phyloP scores from a whole-genome alignment of 2,888 invertebrate species.

The Nephrocerus scutellatus region DNA sequence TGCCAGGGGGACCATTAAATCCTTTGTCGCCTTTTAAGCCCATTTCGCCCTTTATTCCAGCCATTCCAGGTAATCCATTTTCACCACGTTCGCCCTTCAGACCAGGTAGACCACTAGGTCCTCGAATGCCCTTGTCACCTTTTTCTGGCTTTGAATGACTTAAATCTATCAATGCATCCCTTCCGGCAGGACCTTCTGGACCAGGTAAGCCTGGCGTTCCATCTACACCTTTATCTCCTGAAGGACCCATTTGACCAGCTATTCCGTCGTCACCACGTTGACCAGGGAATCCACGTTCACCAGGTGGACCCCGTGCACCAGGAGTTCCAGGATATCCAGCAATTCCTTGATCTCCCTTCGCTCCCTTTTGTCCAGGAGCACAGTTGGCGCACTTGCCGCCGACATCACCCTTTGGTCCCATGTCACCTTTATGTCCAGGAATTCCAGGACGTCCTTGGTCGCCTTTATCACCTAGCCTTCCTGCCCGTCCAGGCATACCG shows the following conservation, averaged over 20 bases:
- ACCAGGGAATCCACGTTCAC: constrained; percentile 63
- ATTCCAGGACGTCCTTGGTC: constrained; percentile 60
- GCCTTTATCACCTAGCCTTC: constrained; percentile 62
- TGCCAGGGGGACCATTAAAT: constrained; percentile 60
- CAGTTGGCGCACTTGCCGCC: constrained; percentile 77
- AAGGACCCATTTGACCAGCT: constrained; percentile 51
- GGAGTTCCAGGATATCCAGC: constrained; percentile 61
- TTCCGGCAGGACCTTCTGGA: constrained; percentile 58
- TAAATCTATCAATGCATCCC: constrained; percentile 52
- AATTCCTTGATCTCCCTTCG: constrained; percentile 67
- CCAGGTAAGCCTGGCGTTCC: constrained; percentile 58
- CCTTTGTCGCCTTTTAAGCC: constrained; percentile 66
- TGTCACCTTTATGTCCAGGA: constrained; percentile 55
- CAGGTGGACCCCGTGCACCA: constrained; percentile 69
- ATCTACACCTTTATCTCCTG: constrained; percentile 45
- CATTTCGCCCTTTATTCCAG: constrained; percentile 61
- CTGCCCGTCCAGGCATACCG: constrained; percentile 63
- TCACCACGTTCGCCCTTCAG: constrained; percentile 62
- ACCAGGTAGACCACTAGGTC: constrained; percentile 58
- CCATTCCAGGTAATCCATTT: constrained; percentile 60
- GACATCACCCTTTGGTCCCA: constrained; percentile 70
- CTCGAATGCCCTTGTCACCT: constrained; percentile 63
- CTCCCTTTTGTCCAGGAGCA: constrained; percentile 65
- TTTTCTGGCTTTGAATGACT: constrained; percentile 53
- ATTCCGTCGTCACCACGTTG: constrained; percentile 64